A percentile compares a stretch with the other conserved stretches of the same genome.
phyloP scores from a whole-genome alignment of 2,888 invertebrate genomes.

The Xanthorhoe designata region DNA sequence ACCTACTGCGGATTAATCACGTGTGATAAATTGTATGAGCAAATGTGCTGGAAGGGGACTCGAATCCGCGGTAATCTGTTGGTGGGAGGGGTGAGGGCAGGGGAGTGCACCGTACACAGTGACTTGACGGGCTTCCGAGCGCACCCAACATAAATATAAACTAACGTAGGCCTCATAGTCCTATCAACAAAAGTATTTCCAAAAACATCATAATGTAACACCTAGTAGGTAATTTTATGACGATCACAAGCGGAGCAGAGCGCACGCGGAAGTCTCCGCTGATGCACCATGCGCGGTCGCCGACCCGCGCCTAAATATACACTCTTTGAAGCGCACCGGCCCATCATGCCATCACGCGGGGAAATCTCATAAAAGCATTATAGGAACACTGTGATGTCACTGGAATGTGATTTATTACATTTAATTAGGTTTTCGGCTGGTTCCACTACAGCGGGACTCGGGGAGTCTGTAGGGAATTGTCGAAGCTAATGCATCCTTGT shows the following conservation, averaged over 20 bases:
- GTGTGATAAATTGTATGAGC: conserved; percentile 34
- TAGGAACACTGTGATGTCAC: conserved; percentile 16
- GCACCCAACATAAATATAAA: background rate
- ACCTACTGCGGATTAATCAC: conserved; percentile 35
- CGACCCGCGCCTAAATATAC: conserved; percentile 30
- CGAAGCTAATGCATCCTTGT: conserved; percentile 20
- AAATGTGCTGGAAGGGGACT: conserved; percentile 29
- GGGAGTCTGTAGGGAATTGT: conserved; percentile 13
- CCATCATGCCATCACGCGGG: conserved; percentile 4
- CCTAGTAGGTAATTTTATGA: background rate
- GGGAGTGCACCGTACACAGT: conserved; percentile 10
- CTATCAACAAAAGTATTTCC: background rate
- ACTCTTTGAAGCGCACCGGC: conserved; percentile 15
- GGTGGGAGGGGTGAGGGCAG: conserved; percentile 2
- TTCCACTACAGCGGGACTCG: background rate
- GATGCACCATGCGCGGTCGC: conserved; percentile 16
- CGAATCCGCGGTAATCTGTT: conserved; percentile 25
- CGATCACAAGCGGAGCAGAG: background rate
- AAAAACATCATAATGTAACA: too few relatives aligned
- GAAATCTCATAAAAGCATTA: conserved; percentile 26
- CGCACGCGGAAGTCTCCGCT: conserved; percentile 19
- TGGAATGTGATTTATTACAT: conserved; percentile 10
- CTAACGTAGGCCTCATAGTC: too few relatives aligned
- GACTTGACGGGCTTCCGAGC: conserved; percentile 34
- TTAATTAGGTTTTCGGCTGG: conserved; percentile 24